Conservation (phyloP, 2,888 invertebrate genomes). For the Tineola bisselliella region DNA sequence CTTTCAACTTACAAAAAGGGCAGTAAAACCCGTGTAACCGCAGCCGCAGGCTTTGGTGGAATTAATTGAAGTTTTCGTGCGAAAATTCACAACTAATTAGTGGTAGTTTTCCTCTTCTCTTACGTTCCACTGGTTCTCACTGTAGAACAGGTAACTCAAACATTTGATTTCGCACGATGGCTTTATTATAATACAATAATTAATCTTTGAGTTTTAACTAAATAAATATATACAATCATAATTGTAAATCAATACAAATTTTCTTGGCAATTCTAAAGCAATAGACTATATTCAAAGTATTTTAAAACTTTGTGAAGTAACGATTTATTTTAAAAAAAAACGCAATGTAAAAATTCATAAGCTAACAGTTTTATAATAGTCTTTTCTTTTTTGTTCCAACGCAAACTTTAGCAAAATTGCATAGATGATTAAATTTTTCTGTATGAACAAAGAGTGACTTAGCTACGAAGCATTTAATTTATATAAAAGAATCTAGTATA, state of each 20-base stretch:
- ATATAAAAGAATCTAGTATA: not conserved
- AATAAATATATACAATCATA: too few relatives aligned
- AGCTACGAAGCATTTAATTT: not conserved
- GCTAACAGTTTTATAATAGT: too few relatives aligned
- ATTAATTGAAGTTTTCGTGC: slow-evolving; percentile 52
- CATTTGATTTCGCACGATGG: not conserved
- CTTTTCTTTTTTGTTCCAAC: too few relatives aligned
- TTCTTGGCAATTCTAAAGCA: too few relatives aligned
- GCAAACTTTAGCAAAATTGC: not conserved
- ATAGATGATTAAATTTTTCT: slow-evolving; percentile 9
- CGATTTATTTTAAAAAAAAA: too few relatives aligned
- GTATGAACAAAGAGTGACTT: not conserved
- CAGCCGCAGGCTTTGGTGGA: slow-evolving; percentile 36
- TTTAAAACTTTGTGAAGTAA: too few relatives aligned
- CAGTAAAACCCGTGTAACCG: slow-evolving; percentile 23
- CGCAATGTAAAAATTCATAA: too few relatives aligned
- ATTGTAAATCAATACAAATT: too few relatives aligned
- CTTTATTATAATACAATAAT: not conserved
- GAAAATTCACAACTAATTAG: slow-evolving; percentile 41
- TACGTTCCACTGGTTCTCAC: slow-evolving; percentile 4
- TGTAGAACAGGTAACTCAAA: slow-evolving; percentile 2
- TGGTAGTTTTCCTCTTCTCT: slow-evolving; percentile 14
- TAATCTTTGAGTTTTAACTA: not conserved
- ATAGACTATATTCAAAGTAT: too few relatives aligned
- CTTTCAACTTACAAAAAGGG: slow-evolving; percentile 20